Percentiles rank a stretch among this genome's conserved stretches.
phyloP scores from a whole-genome alignment of 1,140 invertebrate species.

The Oscheius sp. region DNA sequence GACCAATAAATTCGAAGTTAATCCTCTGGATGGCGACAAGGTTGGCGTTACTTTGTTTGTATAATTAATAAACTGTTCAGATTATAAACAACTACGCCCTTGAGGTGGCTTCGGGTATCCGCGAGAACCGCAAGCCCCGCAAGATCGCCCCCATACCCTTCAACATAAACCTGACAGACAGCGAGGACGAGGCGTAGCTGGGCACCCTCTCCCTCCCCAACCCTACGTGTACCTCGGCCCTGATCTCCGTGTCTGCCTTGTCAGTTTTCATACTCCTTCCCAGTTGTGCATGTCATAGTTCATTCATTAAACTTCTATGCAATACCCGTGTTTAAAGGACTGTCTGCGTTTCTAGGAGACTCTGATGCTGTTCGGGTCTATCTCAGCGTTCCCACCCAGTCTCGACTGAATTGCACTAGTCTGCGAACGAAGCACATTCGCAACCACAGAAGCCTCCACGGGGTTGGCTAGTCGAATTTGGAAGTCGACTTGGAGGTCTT shows the following conservation, averaged over 20 bases:
- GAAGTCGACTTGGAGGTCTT: constrained; percentile 8
- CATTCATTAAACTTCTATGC: constrained; percentile 3
- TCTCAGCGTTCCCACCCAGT: background rate
- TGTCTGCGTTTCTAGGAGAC: background rate
- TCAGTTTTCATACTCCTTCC: background rate
- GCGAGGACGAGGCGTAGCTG: background rate
- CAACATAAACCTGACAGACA: constrained; percentile 6
- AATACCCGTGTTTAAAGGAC: too few species aligned
- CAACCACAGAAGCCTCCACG: background rate
- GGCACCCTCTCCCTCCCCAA: background rate
- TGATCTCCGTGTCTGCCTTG: background rate
- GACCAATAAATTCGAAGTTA: background rate
- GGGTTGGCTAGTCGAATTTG: background rate
- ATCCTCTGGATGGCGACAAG: constrained; percentile 4
- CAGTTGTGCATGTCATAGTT: constrained; percentile 1
- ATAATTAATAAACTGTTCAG: background rate
- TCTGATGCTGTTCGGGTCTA: background rate
- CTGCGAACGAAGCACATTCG: background rate
- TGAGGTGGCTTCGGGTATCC: background rate
- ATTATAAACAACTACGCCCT: constrained; percentile 8
- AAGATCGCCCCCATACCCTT: constrained; percentile 9
- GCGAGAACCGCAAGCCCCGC: background rate
- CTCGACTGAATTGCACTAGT: background rate
- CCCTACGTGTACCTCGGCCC: background rate
- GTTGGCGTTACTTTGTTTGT: background rate